A percentile compares a stretch with the other conserved stretches of the same genome.
phyloP scores from a whole-genome alignment of 1,140 invertebrate genomes.

The Scaptomyza pallida region DNA sequence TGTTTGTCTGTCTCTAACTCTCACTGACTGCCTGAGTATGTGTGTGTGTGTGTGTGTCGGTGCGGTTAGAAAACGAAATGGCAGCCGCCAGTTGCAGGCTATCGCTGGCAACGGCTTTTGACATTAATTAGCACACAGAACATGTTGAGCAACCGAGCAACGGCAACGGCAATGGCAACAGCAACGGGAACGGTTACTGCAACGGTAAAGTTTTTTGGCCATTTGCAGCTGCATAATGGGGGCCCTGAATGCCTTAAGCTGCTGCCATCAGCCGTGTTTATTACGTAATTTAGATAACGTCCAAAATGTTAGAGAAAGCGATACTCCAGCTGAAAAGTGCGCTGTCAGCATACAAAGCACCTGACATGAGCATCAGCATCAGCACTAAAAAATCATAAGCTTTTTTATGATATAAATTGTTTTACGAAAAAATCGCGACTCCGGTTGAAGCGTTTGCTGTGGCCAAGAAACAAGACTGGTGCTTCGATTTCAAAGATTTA shows the following conservation, averaged over 20 bases:
- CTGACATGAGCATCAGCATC: slow-evolving; percentile 8
- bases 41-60: slow-evolving; percentile 29
- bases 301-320: slow-evolving; percentile 10
- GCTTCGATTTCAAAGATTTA: too few relatives aligned
- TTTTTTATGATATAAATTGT: too few relatives aligned
- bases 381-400: too few relatives aligned
- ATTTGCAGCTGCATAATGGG: slow-evolving; percentile 66
- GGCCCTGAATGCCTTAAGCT: slow-evolving; percentile 20
- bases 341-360: slow-evolving; percentile 20
- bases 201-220: slow-evolving; percentile 64
- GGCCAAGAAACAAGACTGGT: too few relatives aligned
- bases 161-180: neutral
- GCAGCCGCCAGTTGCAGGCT: slow-evolving; percentile 33
- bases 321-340: slow-evolving; percentile 22
- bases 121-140: slow-evolving; percentile 77
- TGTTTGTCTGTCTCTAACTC: slow-evolving; percentile 28
- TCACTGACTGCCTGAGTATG: neutral
- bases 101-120: slow-evolving; percentile 59
- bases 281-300: slow-evolving; percentile 52
- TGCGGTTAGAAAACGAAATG: slow-evolving; percentile 43
- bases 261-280: slow-evolving; percentile 49
- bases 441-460: too few relatives aligned
- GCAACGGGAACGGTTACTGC: slow-evolving; percentile 21
- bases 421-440: too few relatives aligned
- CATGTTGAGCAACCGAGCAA: slow-evolving; percentile 48